Base-by-base conservation (phyloP, 2,113 vertebrate genomes). In the Trichomycterus rosablanca region DNA sequence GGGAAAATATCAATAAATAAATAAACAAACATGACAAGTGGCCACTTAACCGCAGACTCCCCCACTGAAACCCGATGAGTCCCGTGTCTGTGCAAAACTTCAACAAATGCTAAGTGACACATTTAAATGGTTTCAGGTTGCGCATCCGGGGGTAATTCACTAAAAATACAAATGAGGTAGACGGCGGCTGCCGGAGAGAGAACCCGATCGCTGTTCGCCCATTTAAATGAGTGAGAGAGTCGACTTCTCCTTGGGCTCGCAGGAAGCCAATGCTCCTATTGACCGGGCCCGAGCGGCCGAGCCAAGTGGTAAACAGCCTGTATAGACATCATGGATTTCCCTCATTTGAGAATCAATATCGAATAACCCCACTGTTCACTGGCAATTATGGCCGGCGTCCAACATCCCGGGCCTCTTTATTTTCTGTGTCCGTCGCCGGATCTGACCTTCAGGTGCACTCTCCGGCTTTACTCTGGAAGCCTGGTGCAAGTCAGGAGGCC, bases 111-210 rank as follows among this genome's bases (percentile, higher is more conserved):
- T 84, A 83, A 86, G 83, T 84, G 85, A 85, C 85, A 80, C 69
- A 80, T 78, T 79, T 82, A 83, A 87, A 83, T 82, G 81, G 83
- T 81, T 86, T 87, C 84, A 88, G 85, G 84, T 84, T 86, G 83
- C 75, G 64, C 74, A 86, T 84, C 78, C 73, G n/a, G 72, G 78
- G 74, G 71, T 85, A 86, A 87, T 88, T 84, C 81, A 78, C 83
- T 86, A 83, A 84, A 88, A 85, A 85, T 76, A 86, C 86, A 86
- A 87, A 87, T 85, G 83, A 84, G 80, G 68, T 76, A 76, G 78
- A 72, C 74, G 56, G 62, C 50, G 57, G 44, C 62, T 66, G 51
- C 57, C 44, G 57, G 44, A 44, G 14, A 49, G 44, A 50, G 16
- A 55, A 71, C 66, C 73, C 69, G 67, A 84, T 83, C 80, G 77